These are phyloP conservation scores for Plebejus anna DNA, from an alignment of 2,888 invertebrate genomes.

Conservation along the genomic window DNA sequence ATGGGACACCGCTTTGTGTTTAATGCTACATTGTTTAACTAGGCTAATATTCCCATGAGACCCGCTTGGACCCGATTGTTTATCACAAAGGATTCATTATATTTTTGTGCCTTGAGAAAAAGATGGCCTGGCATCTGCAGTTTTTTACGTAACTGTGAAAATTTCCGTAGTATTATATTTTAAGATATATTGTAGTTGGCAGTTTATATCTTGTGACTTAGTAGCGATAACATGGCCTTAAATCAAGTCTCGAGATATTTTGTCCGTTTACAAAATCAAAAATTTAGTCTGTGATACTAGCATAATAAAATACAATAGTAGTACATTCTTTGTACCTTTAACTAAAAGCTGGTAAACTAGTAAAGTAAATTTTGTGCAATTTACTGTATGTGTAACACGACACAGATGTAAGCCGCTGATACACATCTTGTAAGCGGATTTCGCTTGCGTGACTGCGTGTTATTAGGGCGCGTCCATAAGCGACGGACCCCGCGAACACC, in stretches of 20 bases:
- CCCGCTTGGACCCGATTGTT: conserved; percentile 27
- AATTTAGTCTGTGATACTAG: no score
- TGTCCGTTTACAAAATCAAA: background rate
- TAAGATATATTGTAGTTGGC: background rate
- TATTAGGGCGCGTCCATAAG: conserved; percentile 57
- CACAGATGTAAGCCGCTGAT: conserved; percentile 25
- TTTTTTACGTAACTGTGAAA: background rate
- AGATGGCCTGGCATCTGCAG: background rate
- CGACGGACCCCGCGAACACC: conserved; percentile 37
- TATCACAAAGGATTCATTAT: conserved; percentile 27
- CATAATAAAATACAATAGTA: background rate
- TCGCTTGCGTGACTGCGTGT: conserved; percentile 53
- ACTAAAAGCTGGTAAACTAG: background rate
- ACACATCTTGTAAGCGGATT: conserved; percentile 50
- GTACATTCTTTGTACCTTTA: background rate
- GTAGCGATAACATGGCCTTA: background rate
- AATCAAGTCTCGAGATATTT: background rate
- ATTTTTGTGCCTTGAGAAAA: conserved; percentile 21
- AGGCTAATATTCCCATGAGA: conserved; percentile 62
- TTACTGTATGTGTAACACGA: background rate
- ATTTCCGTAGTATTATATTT: background rate
- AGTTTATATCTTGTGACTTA: background rate
- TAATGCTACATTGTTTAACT: conserved; percentile 59
- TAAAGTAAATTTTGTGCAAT: background rate
- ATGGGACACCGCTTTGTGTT: conserved; percentile 57